Evolutionary conservation across 2,113 vertebrate species (phyloP), one percentile per base, ranked within the genome.

Genomic region (Aegithalos caudatus): DNA sequence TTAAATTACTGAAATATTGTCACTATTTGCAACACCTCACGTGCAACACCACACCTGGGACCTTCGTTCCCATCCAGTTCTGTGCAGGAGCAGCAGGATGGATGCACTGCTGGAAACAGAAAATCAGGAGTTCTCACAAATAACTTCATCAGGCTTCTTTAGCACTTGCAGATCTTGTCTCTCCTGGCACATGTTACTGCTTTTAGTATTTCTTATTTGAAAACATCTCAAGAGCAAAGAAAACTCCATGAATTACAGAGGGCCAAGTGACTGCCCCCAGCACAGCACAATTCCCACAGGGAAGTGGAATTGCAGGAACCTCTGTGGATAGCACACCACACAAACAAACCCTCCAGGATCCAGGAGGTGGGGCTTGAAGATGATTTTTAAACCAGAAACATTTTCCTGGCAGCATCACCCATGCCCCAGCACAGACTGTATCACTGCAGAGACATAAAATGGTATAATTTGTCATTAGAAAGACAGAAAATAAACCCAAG

Each of bases 1-100:
- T 97, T 97, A 97, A 95, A 93, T 97, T 96, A 97, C 65, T 12
- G 24, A 84, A 74, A 48, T 70, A 40, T 20, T 14, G 3, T 85
- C 85, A 66, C 81, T 44, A 54, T 54, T 82, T 80, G 50, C n/a
- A 91, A 64, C 87, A 86, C 62, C 60, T 80, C 76, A 1, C 22
- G 53, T 24, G 61, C 38, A 76, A 80, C 90, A 84, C 78, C 1
- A 57, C 62, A 71, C 27, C 58, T 2, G 8, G 33, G 51, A 38
- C 12, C 44, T 47, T 24, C 1, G 3, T 3, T 54, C 53, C 47
- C 47, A 35, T 5, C 53, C 38, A 9, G 70, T 2, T 44, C 78
- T 10, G 50, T 50, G 74, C 57, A 53, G 72, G 61, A 90, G 3
- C 0, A 69, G 82, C 44, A 54, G 69, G 64, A 56, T 7, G 72